Percentiles rank a stretch among this genome's conserved stretches.
Evolutionary conservation across 2,797 vertebrate species (phyloP).

Genomic region (Lepus townsendii): DNA sequence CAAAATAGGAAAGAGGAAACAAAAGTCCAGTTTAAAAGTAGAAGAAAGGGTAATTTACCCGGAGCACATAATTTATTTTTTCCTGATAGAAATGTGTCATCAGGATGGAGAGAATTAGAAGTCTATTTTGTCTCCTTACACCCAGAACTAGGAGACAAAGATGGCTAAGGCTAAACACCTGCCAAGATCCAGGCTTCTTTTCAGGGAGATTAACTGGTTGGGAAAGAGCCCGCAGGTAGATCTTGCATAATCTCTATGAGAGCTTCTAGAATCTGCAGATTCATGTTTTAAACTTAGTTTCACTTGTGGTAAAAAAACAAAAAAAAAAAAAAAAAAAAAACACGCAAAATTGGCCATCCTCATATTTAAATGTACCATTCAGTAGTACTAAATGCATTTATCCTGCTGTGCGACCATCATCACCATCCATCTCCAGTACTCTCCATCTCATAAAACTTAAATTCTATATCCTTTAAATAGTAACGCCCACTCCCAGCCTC

Average conservation of each 20-base stretch:
- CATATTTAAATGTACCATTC: background rate
- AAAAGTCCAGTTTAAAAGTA: background rate
- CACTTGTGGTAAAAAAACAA: background rate
- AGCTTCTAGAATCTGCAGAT: background rate
- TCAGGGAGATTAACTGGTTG: background rate
- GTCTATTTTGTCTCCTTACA: background rate
- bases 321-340: background rate
- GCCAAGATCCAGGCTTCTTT: background rate
- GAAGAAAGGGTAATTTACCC: slow-evolving; percentile 13
- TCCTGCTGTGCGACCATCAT: background rate
- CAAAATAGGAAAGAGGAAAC: background rate
- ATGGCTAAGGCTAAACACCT: background rate
- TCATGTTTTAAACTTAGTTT: background rate
- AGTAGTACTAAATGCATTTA: background rate
- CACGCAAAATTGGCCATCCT: background rate
- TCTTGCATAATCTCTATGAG: background rate
- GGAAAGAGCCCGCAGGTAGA: background rate
- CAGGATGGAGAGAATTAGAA: background rate
- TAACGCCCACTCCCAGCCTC: background rate
- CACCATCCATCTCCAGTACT: background rate
- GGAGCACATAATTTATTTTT: background rate
- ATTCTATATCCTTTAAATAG: background rate
- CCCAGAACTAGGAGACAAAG: background rate
- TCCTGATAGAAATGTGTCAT: background rate
- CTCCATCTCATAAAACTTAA: slow-evolving; percentile 8